These are phyloP conservation scores for Lasioglossum villosulum DNA, from an alignment of 2,888 invertebrate genomes.

Conservation along the genomic window DNA sequence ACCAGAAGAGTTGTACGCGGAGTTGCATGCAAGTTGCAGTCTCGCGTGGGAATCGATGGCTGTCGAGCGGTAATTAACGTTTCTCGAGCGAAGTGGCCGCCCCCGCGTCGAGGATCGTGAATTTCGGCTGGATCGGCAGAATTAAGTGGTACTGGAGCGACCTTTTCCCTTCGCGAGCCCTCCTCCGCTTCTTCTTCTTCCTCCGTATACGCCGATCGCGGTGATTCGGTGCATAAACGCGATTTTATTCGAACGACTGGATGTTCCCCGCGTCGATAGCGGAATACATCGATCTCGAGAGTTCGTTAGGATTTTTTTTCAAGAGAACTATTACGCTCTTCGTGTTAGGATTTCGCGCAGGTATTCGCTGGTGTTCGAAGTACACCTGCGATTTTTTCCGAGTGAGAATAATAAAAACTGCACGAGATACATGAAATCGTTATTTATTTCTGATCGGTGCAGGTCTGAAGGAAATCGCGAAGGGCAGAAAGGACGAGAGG, in stretches of 20 bases:
- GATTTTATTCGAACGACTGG: no score
- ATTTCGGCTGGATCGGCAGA: slow-evolving; percentile 34
- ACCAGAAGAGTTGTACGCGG: background rate
- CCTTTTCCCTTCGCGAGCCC: background rate
- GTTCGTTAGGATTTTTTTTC: no score
- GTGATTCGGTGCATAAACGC: background rate
- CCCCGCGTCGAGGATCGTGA: slow-evolving; percentile 11
- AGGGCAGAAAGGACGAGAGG: background rate
- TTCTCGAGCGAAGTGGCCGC: slow-evolving; percentile 1
- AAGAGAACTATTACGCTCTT: no score
- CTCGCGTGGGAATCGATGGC: background rate
- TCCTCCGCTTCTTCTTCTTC: background rate
- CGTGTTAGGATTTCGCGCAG: no score
- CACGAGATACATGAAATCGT: no score
- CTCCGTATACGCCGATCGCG: background rate
- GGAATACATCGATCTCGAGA: no score
- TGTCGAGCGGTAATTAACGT: slow-evolving; percentile 38
- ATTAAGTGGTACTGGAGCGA: slow-evolving; percentile 60
- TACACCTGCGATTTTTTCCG: no score
- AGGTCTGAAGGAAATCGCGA: background rate
- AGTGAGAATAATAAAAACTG: no score
- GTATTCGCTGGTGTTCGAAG: no score
- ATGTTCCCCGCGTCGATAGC: no score
- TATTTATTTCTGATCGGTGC: background rate
- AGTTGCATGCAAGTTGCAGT: background rate